Base-by-base conservation (phyloP, 2,113 vertebrate species). In the Forbesichthys agassizii region DNA sequence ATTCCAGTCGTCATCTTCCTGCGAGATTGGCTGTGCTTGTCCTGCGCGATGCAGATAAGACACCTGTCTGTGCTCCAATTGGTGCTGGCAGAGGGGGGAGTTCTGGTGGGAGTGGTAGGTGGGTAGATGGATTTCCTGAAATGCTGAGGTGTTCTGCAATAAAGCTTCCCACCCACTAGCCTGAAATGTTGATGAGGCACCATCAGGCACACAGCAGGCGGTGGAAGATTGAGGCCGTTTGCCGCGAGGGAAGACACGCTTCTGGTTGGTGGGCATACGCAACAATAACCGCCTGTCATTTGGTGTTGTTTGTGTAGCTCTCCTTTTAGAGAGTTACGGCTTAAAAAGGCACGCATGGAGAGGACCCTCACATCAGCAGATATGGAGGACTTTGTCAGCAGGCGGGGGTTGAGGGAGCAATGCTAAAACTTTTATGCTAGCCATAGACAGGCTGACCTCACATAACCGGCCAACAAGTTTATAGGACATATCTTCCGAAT, bases 41-140 rank as follows among this genome's bases (percentile, higher is more conserved):
- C 81, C 90, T 90, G 90, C 9, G 81, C 85, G 84, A 92, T 90
- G 88, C 86, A 92, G 91, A 93, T 93, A 93, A 92, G 90, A 93
- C 92, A 92, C 92, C 92, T 93, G 92, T 90, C 91, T 85, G 59
- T 16, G 74, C 79, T 73, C 67, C 77, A 74, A 86, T 81, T 81
- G 81, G 81, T 73, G 85, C 71, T 66, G 61, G 62, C 48, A 60
- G 76, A 12, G 69, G 69, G 72, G 54, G 72, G 58, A 42, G 77
- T 81, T 71, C 61, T 42, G 68, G 68, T 71, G 78, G 79, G 73
- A 78, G 82, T 67, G 74, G 64, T 51, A 64, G 70, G 80, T 67
- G 77, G 71, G 82, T 64, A 83, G 84, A 82, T 75, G 75, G 81
- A 75, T 81, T 82, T 77, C 84, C 84, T 73, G 81, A 81, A 90